Base-by-base conservation (phyloP, 2,888 invertebrate genomes). In the Heliconius cydno region DNA sequence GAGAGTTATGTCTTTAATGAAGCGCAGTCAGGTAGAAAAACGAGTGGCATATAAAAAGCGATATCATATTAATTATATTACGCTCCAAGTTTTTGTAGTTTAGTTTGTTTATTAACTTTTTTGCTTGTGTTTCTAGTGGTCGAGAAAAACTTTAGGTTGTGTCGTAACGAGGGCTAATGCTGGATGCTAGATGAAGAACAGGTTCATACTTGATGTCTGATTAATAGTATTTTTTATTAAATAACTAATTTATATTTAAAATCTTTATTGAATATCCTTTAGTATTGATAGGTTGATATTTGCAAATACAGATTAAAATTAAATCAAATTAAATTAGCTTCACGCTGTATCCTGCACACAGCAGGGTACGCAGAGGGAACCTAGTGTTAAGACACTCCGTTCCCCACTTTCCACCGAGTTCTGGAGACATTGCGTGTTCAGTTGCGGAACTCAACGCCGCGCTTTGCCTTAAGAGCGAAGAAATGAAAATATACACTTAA, bases 11-110 rank as follows among this genome's bases (percentile, higher is more conserved):
- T 57, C n/a, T 73, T 72, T 57, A 73, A 73, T 73, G 30, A 34
- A 73, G 30, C 30, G 41, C n/a, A 75, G 80, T 68, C 77, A 80
- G 74, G 68, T 77, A n/a, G 28, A 67, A 52, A 41, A 76, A 66
- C 74, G 68, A 76, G 63, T 73, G 66, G 25, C 38, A 67, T 67
- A 74, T 67, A 78, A 78, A 78, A 78, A 78, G 73, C 67, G 67
- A 74, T 78, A 74, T 78, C 67, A 78, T 74, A 78, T 78, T 78
- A 78, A 78, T 78, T 74, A 78, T 74, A 78, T 78, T 78, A 78
- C 22, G 73, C 67, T 74, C 60, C 66, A 46, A 25, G 78, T 78
- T 78, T 74, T 78, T 74, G 67, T 74, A 67, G 38, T 74, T 78
- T 34, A 52, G 34, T 77, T 78, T 78, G 78, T 78, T 78, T 73